Evolutionary conservation across 2,113 vertebrate species (phyloP), one percentile per base, ranked within the genome.

Genomic region (Cyanocitta stelleri): DNA sequence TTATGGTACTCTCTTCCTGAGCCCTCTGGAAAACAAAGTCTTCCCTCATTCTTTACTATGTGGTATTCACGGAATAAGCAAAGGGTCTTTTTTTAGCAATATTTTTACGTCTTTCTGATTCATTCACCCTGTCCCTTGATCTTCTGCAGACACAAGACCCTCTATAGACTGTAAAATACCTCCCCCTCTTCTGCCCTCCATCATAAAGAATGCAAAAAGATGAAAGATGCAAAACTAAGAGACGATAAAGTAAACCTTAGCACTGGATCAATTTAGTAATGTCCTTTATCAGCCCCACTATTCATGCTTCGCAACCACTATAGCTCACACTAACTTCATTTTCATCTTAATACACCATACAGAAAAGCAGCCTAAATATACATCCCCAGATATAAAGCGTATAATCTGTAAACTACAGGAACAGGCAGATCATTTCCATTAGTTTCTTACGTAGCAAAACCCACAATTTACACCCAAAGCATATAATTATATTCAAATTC

Each of bases 401-500:
- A 96, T 98, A 97, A 98, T 98, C 97, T 97, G 85, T 76, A 97
- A 97, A 97, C 96, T 94, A 97, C 93, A 97, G 93, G 92, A 98
- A 96, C 55, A 95, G 88, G 87, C 86, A 44, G 96, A 98, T 98
- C 95, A 96, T 98, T 98, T 97, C 97, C 95, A 98, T 95, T 97
- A 97, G 95, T 97, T 98, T 97, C 93, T 96, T 93, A 74, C 61
- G 81, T 96, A 97, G 98, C 78, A 94, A 98, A 98, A 97, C 88
- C 58, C 94, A 96, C 97, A 97, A 95, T 97, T 97, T 98, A 95
- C 49, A 97, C 95, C 75, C 94, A 98, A 97, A 97, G 91, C 85
- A 19, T 98, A 93, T 97, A 97, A 98, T 98, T 98, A 98, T 94
- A 98, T 97, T 98, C 96, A 98, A 97, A 98, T 97, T 96, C 94